Evolutionary conservation across 2,797 vertebrate genomes (phyloP).

Genomic region (Chrysocyon brachyurus): DNA sequence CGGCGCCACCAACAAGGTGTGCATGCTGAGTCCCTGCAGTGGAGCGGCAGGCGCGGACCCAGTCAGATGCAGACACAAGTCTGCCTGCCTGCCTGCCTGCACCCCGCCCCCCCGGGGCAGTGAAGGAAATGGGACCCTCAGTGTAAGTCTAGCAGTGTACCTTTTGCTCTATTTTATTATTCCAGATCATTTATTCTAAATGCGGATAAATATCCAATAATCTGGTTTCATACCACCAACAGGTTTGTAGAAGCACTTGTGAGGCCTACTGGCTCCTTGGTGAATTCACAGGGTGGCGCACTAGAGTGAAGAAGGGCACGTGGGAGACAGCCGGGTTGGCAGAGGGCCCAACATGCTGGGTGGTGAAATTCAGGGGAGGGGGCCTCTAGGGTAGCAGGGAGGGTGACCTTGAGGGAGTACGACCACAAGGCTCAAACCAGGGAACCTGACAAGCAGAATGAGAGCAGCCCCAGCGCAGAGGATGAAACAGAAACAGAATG

Average conservation of each 20-base stretch:
- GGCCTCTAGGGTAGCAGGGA: neutral
- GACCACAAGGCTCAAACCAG: neutral
- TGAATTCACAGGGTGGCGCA: neutral
- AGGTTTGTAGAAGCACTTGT: neutral
- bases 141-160: neutral
- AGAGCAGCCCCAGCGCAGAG: neutral
- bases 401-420: neutral
- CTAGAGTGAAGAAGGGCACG: neutral
- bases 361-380: neutral
- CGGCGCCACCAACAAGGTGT: neutral
- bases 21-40: neutral
- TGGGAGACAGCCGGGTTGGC: neutral
- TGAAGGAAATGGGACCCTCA: neutral
- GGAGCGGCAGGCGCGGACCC: neutral
- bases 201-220: neutral
- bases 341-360: neutral
- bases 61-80: neutral
- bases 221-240: neutral
- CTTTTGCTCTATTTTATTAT: constrained; percentile 31
- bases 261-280: neutral
- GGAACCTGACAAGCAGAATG: neutral
- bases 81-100: neutral
- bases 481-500: neutral
- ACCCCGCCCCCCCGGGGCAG: neutral
- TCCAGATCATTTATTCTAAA: neutral